These are phyloP conservation scores for Sinohyriopsis cumingii DNA, from an alignment of 2,888 invertebrate species.

Conservation along the genomic window DNA sequence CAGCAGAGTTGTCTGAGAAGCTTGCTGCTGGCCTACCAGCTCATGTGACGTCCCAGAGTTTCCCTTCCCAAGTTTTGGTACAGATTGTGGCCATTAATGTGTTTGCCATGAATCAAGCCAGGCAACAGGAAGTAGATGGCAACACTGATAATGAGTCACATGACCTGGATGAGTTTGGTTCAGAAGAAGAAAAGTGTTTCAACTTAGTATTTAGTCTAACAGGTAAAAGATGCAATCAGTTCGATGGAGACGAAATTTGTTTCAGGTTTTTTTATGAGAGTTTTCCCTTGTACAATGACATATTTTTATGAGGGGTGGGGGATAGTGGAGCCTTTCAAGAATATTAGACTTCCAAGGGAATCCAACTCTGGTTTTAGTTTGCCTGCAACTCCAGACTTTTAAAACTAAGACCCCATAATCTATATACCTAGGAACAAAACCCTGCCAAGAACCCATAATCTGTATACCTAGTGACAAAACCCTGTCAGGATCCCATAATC, in stretches of 20 bases:
- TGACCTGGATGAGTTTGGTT: constrained; percentile 71
- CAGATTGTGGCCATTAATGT: constrained; percentile 86
- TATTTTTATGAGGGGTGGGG: no score
- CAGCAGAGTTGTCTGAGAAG: constrained; percentile 78
- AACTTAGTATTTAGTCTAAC: constrained; percentile 78
- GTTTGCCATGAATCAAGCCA: constrained; percentile 77
- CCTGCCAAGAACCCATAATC: no score
- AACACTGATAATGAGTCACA: constrained; percentile 21
- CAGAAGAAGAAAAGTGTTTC: constrained; percentile 77
- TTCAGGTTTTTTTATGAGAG: neutral
- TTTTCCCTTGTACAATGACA: no score
- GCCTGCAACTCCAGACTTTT: constrained; percentile 1
- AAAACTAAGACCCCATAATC: neutral
- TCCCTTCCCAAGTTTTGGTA: constrained; percentile 83
- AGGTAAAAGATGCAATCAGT: constrained; percentile 72
- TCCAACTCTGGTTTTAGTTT: neutral
- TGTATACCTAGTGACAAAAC: no score
- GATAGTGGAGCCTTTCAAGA: no score
- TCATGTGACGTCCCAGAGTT: constrained; percentile 84
- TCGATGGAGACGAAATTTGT: neutral
- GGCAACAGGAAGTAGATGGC: constrained; percentile 31
- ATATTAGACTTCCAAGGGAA: no score
- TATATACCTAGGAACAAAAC: no score
- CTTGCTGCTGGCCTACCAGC: constrained; percentile 83
- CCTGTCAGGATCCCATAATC: no score